phyloP scores from a whole-genome alignment of 2,113 vertebrate genomes.

The Mirounga angustirostris region DNA sequence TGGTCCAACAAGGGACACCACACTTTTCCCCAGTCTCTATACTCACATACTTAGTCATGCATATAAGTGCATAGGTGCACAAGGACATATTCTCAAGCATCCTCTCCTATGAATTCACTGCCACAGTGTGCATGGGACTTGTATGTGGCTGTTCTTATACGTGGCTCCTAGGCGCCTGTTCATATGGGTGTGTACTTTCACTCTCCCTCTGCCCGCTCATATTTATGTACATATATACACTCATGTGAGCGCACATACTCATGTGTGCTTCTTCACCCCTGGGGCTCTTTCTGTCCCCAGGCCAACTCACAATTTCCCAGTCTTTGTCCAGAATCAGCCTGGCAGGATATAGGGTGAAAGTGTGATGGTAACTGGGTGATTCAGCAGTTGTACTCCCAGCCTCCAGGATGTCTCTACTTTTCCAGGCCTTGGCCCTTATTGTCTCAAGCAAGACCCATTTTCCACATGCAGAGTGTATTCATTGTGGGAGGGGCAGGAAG shows the following conservation, averaged over 20 bases:
- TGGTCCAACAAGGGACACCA: background rate
- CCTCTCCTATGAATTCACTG: background rate
- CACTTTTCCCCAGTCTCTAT: background rate
- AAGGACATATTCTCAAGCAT: background rate
- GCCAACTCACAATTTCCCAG: background rate
- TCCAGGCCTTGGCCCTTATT: conserved; percentile 7
- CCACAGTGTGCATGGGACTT: background rate
- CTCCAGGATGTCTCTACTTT: background rate
- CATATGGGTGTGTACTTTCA: background rate
- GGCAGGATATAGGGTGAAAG: background rate
- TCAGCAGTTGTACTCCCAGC: conserved; percentile 3
- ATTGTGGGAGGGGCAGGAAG: background rate
- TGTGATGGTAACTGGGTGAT: background rate
- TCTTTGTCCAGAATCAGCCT: background rate
- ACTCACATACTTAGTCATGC: background rate
- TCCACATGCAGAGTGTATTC: background rate
- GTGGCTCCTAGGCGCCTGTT: background rate
- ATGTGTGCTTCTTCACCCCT: background rate
- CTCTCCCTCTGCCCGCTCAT: background rate
- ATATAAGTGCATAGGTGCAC: background rate
- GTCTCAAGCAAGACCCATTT: conserved; percentile 18
- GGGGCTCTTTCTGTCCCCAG: background rate
- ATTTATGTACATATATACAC: background rate
- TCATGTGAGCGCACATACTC: background rate
- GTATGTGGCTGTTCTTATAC: background rate